phyloP scores from a whole-genome alignment of 2,113 vertebrate species.

The Myiozetetes cayanensis region DNA sequence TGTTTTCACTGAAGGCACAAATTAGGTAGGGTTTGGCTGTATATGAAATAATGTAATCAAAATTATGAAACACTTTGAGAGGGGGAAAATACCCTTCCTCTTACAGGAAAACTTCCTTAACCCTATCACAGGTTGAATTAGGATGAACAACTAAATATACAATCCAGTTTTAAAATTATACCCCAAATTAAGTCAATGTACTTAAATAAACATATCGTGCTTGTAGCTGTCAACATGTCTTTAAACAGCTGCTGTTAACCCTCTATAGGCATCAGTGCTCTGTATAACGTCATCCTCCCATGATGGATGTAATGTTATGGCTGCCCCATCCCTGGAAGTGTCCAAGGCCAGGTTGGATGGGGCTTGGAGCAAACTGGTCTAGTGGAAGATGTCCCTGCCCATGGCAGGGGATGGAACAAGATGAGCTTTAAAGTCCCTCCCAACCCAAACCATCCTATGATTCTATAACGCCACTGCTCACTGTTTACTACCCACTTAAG shows the following conservation, averaged over 20 bases:
- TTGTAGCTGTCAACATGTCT: rapidly evolving
- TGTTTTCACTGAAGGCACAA: neutral
- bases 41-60: neutral
- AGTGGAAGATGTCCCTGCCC: neutral
- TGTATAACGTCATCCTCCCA: rapidly evolving
- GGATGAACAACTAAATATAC: neutral
- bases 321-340: neutral
- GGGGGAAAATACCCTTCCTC: neutral
- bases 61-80: neutral
- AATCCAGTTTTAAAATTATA: neutral
- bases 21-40: neutral
- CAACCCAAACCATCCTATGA: neutral
- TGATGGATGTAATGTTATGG: neutral
- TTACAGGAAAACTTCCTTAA: rapidly evolving
- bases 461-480: neutral
- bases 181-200: neutral
- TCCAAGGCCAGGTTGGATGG: neutral
- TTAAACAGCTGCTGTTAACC: neutral
- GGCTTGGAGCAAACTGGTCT: neutral
- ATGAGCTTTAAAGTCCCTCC: neutral
- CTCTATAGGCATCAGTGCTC: rapidly evolving
- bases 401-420: neutral
- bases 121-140: rapidly evolving
- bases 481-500: neutral
- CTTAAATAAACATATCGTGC: rapidly evolving